These are phyloP conservation scores for Acanthurus tractus DNA, from an alignment of 2,797 vertebrate species.

Conservation along the genomic window DNA sequence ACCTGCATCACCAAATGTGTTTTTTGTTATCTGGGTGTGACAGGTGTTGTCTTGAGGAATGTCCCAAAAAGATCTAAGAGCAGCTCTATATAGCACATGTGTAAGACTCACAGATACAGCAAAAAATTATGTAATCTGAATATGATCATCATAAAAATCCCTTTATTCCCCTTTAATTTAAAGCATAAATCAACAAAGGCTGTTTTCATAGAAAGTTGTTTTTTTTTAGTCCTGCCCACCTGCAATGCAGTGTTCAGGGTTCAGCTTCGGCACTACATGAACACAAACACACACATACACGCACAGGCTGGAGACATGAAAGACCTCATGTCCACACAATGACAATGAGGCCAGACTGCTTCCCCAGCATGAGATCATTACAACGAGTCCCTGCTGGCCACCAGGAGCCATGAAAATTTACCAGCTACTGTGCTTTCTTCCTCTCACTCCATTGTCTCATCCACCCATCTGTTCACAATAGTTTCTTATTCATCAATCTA, in stretches of 20 bases:
- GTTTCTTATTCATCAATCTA: slow-evolving; percentile 58
- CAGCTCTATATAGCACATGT: neutral
- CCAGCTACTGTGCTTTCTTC: slow-evolving; percentile 40
- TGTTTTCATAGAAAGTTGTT: slow-evolving; percentile 67
- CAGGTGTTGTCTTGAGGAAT: neutral
- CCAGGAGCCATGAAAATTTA: slow-evolving; percentile 59
- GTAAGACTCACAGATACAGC: slow-evolving; percentile 20
- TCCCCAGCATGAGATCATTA: slow-evolving; percentile 70
- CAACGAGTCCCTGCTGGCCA: slow-evolving; percentile 67
- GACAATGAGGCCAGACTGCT: slow-evolving; percentile 73
- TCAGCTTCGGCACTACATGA: slow-evolving; percentile 14
- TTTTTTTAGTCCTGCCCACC: slow-evolving; percentile 53
- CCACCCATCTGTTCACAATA: slow-evolving; percentile 67
- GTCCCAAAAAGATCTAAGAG: slow-evolving; percentile 6
- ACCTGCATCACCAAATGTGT: neutral
- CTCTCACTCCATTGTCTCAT: slow-evolving; percentile 60
- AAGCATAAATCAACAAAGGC: slow-evolving; percentile 63
- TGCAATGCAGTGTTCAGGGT: slow-evolving; percentile 41
- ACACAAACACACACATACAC: slow-evolving; percentile 22
- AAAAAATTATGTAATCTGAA: slow-evolving; percentile 68
- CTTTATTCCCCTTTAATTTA: slow-evolving; percentile 67
- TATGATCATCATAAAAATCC: slow-evolving; percentile 63
- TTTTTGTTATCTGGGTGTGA: slow-evolving; percentile 12
- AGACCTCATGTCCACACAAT: slow-evolving; percentile 50
- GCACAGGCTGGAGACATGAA: slow-evolving; percentile 15